Evolutionary conservation across 2,797 vertebrate genomes (phyloP).

Genomic region (Eulemur coronatus): DNA sequence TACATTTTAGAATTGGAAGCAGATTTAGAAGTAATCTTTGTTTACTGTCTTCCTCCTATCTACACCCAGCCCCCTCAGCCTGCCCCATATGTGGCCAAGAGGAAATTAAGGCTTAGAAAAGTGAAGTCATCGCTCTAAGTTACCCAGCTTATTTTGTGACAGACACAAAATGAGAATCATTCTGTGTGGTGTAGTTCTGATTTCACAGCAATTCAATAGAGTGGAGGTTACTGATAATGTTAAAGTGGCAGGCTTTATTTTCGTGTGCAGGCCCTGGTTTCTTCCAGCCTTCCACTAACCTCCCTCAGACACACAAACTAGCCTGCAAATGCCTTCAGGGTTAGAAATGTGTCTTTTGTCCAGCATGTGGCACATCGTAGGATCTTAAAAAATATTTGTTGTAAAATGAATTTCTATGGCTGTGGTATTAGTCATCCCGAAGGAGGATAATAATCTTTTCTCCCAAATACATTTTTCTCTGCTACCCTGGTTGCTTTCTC

Average conservation of each 20-base stretch:
- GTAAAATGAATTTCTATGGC: conserved; percentile 70
- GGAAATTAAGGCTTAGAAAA: conserved; percentile 28
- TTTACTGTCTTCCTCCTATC: background rate
- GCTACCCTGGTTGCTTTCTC: conserved; percentile 20
- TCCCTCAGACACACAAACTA: conserved; percentile 40
- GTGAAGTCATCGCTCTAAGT: background rate
- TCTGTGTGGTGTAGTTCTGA: background rate
- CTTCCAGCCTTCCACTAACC: background rate
- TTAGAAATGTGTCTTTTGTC: conserved; percentile 61
- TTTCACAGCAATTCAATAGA: conserved; percentile 18
- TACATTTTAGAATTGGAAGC: background rate
- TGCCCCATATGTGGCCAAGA: background rate
- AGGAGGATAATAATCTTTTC: conserved; percentile 68
- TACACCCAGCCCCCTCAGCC: background rate
- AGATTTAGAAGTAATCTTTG: background rate
- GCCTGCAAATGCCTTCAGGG: conserved; percentile 35
- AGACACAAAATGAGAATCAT: background rate
- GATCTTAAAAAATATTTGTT: conserved; percentile 65
- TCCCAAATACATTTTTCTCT: conserved; percentile 66
- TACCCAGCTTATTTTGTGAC: background rate
- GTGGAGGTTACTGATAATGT: conserved; percentile 6
- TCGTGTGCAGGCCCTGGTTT: background rate
- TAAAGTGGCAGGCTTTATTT: conserved; percentile 43
- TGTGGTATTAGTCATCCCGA: conserved; percentile 68
- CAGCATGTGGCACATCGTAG: conserved; percentile 4